phyloP scores from a whole-genome alignment of 2,888 invertebrate genomes.

The Siphlonurus alternatus region DNA sequence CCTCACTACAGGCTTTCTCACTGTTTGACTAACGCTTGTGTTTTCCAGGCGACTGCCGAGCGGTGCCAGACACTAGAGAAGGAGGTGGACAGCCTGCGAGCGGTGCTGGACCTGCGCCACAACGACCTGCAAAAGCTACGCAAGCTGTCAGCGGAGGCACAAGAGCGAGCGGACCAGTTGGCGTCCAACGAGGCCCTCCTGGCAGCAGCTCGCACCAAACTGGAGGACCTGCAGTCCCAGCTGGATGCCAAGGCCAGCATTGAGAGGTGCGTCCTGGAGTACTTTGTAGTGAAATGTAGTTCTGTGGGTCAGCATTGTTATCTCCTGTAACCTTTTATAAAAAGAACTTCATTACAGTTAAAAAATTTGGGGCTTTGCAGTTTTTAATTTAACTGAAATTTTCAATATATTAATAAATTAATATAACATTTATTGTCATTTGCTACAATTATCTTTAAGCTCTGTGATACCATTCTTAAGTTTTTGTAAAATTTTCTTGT shows the following conservation, averaged over 20 bases:
- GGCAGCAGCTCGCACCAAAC: slow-evolving; percentile 60
- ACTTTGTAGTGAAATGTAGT: slow-evolving; percentile 11
- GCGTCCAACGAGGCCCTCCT: slow-evolving; percentile 53
- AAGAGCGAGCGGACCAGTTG: slow-evolving; percentile 56
- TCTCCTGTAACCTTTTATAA: slow-evolving; percentile 6
- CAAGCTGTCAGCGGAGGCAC: slow-evolving; percentile 48
- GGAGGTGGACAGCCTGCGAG: slow-evolving; percentile 67
- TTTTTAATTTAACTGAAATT: neutral
- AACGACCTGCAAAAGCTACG: slow-evolving; percentile 66
- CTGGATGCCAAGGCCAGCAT: slow-evolving; percentile 47
- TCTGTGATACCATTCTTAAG: too few species aligned
- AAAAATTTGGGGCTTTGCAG: neutral
- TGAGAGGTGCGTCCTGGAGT: slow-evolving; percentile 42
- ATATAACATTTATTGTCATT: too few species aligned
- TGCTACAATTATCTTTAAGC: too few species aligned
- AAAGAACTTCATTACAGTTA: slow-evolving; percentile 7
- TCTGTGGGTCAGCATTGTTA: slow-evolving; percentile 3
- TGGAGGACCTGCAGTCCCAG: slow-evolving; percentile 70
- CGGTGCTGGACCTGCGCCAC: slow-evolving; percentile 76
- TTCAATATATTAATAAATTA: too few species aligned
- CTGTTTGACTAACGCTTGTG: slow-evolving; percentile 8
- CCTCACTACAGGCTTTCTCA: too few species aligned
- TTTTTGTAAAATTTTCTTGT: too few species aligned
- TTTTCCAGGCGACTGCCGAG: slow-evolving; percentile 15
- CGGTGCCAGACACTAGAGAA: slow-evolving; percentile 33